Percentiles rank a stretch among this genome's conserved stretches.
Evolutionary conservation across 1,140 invertebrate genomes (phyloP).

Genomic region (Sinella curviseta): DNA sequence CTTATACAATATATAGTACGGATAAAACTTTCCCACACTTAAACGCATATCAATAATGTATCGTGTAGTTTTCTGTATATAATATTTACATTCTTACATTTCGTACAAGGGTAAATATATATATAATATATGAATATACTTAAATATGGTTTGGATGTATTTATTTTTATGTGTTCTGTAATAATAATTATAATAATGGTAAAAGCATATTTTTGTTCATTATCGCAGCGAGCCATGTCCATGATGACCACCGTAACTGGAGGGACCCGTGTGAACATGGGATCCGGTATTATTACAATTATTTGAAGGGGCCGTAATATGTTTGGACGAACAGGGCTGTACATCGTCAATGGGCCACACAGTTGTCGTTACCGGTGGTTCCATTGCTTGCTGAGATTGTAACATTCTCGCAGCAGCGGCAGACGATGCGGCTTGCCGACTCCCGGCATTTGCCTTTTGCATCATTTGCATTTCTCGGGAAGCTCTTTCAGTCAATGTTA

Average conservation of each 20-base stretch:
- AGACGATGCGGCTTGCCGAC: slow-evolving; percentile 31
- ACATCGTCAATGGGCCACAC: slow-evolving; percentile 59
- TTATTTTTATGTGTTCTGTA: too few species aligned
- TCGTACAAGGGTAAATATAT: too few species aligned
- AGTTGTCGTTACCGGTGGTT: slow-evolving; percentile 51
- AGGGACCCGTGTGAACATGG: not conserved
- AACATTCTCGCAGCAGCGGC: slow-evolving; percentile 44
- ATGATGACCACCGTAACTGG: not conserved
- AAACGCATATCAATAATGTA: not conserved
- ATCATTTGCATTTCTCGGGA: slow-evolving; percentile 35
- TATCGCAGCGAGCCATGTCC: slow-evolving; percentile 2
- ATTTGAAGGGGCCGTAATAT: slow-evolving; percentile 54
- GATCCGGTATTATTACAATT: slow-evolving; percentile 40
- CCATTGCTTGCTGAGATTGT: slow-evolving; percentile 48
- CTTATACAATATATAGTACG: too few species aligned
- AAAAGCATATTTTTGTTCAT: slow-evolving; percentile 1
- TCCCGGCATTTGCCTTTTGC: slow-evolving; percentile 11
- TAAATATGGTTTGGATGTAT: not conserved
- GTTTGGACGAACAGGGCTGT: slow-evolving; percentile 64
- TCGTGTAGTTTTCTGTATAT: too few species aligned
- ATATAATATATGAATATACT: too few species aligned
- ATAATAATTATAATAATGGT: too few species aligned
- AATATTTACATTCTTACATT: too few species aligned
- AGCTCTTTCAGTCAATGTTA: slow-evolving; percentile 49
- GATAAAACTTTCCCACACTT: not conserved